Percentiles rank a stretch among this genome's conserved stretches.
Conservation (phyloP, 2,888 invertebrate genomes). For the Bombyx huttoni region DNA sequence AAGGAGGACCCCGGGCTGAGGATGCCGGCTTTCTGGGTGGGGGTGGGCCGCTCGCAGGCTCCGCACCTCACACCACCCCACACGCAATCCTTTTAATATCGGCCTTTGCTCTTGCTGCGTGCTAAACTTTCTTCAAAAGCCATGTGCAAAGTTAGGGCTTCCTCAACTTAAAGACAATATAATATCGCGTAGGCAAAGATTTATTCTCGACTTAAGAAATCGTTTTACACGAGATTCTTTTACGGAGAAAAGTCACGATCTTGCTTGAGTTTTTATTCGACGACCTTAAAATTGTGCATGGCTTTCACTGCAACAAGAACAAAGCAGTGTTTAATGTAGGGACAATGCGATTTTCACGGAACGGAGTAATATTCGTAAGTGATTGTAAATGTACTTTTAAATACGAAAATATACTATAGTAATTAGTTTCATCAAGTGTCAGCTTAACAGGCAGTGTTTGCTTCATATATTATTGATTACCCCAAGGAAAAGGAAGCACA, state of each 20-base stretch:
- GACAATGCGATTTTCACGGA: conserved; percentile 5
- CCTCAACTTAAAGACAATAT: conserved; percentile 1
- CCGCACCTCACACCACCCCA: conserved; percentile 24
- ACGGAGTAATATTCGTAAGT: background rate
- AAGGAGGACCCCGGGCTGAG: conserved; percentile 66
- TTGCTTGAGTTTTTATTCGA: background rate
- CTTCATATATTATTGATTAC: background rate
- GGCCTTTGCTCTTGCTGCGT: conserved; percentile 38
- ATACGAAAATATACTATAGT: background rate
- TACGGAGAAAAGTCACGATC: background rate
- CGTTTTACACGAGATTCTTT: conserved; percentile 1
- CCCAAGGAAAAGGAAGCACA: background rate
- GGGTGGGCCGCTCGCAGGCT: conserved; percentile 30
- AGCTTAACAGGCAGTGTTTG: background rate
- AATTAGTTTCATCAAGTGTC: background rate
- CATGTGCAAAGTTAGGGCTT: conserved; percentile 25
- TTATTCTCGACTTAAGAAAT: background rate
- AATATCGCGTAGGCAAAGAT: background rate
- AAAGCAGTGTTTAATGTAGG: conserved; percentile 12
- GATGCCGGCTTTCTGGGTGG: conserved; percentile 59
- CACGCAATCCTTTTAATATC: conserved; percentile 49
- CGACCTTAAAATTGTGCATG: conserved; percentile 17
- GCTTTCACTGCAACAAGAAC: conserved; percentile 11
- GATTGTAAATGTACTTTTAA: background rate
- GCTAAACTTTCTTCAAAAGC: conserved; percentile 47